phyloP scores from a whole-genome alignment of 2,888 invertebrate species.

The Opisthograptis luteolata region DNA sequence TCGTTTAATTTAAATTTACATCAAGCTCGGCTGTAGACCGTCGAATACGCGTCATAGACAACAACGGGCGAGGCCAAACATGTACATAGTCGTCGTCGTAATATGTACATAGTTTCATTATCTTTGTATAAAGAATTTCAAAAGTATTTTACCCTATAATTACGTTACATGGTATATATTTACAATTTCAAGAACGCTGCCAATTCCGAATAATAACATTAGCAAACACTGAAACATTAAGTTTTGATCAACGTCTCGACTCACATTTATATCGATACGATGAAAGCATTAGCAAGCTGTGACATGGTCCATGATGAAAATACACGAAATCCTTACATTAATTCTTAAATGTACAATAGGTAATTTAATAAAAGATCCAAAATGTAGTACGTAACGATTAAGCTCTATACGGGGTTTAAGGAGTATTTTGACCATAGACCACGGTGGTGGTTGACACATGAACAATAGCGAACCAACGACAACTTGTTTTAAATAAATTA shows the following conservation, averaged over 20 bases:
- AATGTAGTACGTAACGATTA: conserved; percentile 57
- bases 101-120: conserved; percentile 9
- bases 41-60: neutral
- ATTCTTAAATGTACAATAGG: conserved; percentile 29
- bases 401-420: conserved; percentile 64
- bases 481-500: conserved; percentile 5
- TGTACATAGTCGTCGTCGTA: conserved; percentile 1
- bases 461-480: conserved; percentile 17
- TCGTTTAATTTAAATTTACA: neutral
- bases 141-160: conserved; percentile 21
- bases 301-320: conserved; percentile 34
- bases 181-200: conserved; percentile 16
- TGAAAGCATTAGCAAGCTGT: neutral
- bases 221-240: neutral
- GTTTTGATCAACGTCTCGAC: neutral
- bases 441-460: conserved; percentile 40
- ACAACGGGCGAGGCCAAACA: neutral
- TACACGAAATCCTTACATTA: conserved; percentile 31
- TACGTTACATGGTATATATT: conserved; percentile 14
- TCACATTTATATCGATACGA: neutral
- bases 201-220: neutral
- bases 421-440: conserved; percentile 51
- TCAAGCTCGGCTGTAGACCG: conserved; percentile 1
- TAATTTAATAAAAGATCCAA: conserved; percentile 49
- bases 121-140: conserved; percentile 25